Percentiles rank a stretch among this genome's conserved stretches.
Evolutionary conservation across 2,113 vertebrate genomes (phyloP).

Genomic region (Pterocles gutturalis): DNA sequence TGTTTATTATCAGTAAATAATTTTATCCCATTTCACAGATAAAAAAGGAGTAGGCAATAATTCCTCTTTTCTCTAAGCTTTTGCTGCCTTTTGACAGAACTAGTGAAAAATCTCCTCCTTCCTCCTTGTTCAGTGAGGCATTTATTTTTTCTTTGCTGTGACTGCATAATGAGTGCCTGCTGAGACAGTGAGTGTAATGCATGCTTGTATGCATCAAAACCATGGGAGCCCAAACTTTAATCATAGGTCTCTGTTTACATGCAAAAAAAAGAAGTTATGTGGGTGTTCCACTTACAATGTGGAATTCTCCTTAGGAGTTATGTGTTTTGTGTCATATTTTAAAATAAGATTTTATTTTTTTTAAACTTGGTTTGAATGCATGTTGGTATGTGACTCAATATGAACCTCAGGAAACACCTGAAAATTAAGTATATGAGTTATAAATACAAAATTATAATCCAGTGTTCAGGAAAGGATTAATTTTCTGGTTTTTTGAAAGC

Average conservation of each 20-base stretch:
- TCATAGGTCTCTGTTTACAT: constrained; percentile 55
- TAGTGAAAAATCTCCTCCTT: constrained; percentile 56
- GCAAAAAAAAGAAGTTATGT: constrained; percentile 5
- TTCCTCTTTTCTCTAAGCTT: constrained; percentile 23
- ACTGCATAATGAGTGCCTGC: constrained; percentile 66
- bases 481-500: neutral
- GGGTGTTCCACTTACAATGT: constrained; percentile 19
- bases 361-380: neutral
- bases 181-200: constrained; percentile 47
- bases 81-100: constrained; percentile 39
- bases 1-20: neutral
- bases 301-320: constrained; percentile 8
- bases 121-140: constrained; percentile 46
- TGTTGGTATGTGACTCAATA: neutral
- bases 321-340: neutral
- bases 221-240: constrained; percentile 64
- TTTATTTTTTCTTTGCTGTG: constrained; percentile 65
- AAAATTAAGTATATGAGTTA: neutral
- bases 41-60: neutral
- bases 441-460: neutral
- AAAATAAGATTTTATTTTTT: neutral
- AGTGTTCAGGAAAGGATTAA: neutral
- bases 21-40: constrained; percentile 2
- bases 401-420: neutral
- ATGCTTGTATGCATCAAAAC: constrained; percentile 59